These are phyloP conservation scores for Saturnia japonica DNA, from an alignment of 2,888 invertebrate genomes.

Conservation along the genomic window DNA sequence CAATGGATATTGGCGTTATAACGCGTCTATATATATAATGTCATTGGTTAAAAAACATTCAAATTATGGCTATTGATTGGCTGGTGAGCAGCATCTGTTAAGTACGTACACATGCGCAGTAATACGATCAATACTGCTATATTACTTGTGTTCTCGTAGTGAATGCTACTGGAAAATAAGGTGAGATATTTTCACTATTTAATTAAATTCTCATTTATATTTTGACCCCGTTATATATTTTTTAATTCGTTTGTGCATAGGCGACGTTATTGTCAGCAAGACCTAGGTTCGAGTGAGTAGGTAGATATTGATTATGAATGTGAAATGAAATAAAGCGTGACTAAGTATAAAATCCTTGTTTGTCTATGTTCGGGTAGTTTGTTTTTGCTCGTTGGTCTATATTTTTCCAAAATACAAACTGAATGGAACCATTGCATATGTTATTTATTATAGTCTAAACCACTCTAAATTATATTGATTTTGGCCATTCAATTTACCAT, in stretches of 20 bases:
- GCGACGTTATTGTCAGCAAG: not conserved
- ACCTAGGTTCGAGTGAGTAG: not conserved
- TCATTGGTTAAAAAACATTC: not conserved
- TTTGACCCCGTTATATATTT: not conserved
- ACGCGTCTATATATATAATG: too few species aligned
- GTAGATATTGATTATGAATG: not conserved
- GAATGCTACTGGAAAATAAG: not conserved
- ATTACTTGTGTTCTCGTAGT: not conserved
- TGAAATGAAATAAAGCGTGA: not conserved
- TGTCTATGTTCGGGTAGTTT: too few species aligned
- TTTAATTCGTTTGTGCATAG: not conserved
- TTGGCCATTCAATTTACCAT: not conserved
- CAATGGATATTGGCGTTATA: too few species aligned
- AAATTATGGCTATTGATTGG: not conserved
- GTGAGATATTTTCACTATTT: constrained; percentile 1
- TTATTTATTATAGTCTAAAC: not conserved
- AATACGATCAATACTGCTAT: constrained; percentile 2
- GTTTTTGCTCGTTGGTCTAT: too few species aligned
- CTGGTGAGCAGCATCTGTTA: not conserved
- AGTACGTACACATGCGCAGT: constrained; percentile 3
- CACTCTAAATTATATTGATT: not conserved
- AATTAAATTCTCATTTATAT: not conserved
- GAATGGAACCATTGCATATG: not conserved
- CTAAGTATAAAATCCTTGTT: not conserved
- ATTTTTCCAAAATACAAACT: too few species aligned